Conservation (phyloP, 2,113 vertebrate genomes). For the Rhinoptilus africanus region DNA sequence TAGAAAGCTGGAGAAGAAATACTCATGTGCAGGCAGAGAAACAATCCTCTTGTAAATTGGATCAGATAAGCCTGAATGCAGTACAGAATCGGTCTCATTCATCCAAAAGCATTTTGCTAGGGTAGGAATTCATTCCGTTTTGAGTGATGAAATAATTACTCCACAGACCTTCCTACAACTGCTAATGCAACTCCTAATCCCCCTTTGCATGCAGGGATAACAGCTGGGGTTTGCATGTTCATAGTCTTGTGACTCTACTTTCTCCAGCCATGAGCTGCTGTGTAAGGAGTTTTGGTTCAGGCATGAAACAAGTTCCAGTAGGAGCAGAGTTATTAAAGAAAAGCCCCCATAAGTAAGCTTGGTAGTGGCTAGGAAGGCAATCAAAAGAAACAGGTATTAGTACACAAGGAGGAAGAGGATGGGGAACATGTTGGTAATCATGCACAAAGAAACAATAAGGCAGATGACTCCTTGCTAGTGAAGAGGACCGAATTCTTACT, state of each 20-base stretch:
- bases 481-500: background rate
- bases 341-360: background rate
- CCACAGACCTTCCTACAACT: background rate
- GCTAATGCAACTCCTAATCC: constrained; percentile 26
- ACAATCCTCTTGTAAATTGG: background rate
- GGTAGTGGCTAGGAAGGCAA: background rate
- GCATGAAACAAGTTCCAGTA: background rate
- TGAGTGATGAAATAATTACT: background rate
- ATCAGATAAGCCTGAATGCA: background rate
- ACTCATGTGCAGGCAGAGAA: background rate
- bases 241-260: constrained; percentile 43
- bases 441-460: background rate
- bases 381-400: background rate
- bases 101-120: background rate
- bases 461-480: background rate
- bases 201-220: background rate
- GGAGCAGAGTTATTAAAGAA: background rate
- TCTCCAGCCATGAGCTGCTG: background rate
- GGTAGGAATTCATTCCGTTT: background rate
- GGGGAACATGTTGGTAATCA: background rate
- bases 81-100: background rate
- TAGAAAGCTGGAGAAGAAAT: background rate
- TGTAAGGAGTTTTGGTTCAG: background rate
- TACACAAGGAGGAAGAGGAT: background rate
- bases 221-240: background rate